These are phyloP conservation scores for Fistularia commersonii DNA, from an alignment of 2,797 vertebrate genomes.

Conservation along the genomic window DNA sequence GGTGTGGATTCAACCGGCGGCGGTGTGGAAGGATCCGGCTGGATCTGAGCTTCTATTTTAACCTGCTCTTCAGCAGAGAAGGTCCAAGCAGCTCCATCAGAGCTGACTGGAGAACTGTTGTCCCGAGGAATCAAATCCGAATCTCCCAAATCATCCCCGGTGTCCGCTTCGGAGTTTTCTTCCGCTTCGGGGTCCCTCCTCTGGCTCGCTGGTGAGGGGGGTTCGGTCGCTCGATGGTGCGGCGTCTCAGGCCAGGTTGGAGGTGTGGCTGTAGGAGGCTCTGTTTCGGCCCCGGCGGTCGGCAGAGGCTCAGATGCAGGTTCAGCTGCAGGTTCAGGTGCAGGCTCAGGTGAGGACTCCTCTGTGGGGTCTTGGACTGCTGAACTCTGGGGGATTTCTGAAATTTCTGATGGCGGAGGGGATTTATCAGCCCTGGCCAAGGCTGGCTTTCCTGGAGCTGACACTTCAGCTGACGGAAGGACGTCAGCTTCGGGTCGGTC, in stretches of 20 bases:
- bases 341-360: background rate
- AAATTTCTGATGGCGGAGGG: too few relatives aligned
- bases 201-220: slow-evolving; percentile 1
- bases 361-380: background rate
- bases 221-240: background rate
- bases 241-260: slow-evolving; percentile 25
- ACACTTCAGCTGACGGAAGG: slow-evolving; percentile 7
- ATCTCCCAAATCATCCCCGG: slow-evolving; percentile 7
- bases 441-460: background rate
- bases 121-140: background rate
- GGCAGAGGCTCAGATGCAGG: slow-evolving; percentile 8
- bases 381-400: slow-evolving; percentile 11
- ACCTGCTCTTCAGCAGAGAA: background rate
- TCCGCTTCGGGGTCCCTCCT: slow-evolving; percentile 35
- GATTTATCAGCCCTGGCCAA: too few relatives aligned
- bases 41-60: background rate
- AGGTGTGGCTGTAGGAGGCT: slow-evolving; percentile 24
- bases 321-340: background rate
- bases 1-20: slow-evolving; percentile 6
- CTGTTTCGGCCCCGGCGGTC: slow-evolving; percentile 6
- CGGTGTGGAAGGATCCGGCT: slow-evolving; percentile 4
- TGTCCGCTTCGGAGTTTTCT: slow-evolving; percentile 54
- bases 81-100: slow-evolving; percentile 2
- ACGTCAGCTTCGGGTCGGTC: slow-evolving; percentile 8
- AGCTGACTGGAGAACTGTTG: background rate